phyloP scores from a whole-genome alignment of 1,140 invertebrate species.

The Drosophila melanogaster region Release_6_plus_ISO1_MT NT_033777.3:15288001-15288500 shows the following conservation, averaged over 20 bases:
- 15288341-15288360: conserved; percentile 38
- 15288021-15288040: conserved; percentile 14
- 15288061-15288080: conserved; percentile 22
- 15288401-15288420: conserved; percentile 27
- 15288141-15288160: conserved; percentile 20
- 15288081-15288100: conserved; percentile 25
- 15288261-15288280: conserved; percentile 23
- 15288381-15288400: conserved; percentile 17
- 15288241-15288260: conserved; percentile 30
- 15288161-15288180: conserved; percentile 9
- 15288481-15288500: conserved; percentile 79
- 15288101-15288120: conserved; percentile 19
- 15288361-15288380: conserved; percentile 29
- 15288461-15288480: conserved; percentile 72
- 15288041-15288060: conserved; percentile 23
- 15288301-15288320: conserved; percentile 64
- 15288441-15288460: conserved; percentile 77
- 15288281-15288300: conserved; percentile 42
- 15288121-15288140: conserved; percentile 1
- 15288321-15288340: conserved; percentile 64
- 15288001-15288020: conserved; percentile 1
- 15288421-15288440: conserved; percentile 77
- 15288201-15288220: background rate
- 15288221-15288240: conserved; percentile 1
- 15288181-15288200: conserved; percentile 4